Conservation (phyloP, 2,888 invertebrate species). For the Leptogaster cylindrica region DNA sequence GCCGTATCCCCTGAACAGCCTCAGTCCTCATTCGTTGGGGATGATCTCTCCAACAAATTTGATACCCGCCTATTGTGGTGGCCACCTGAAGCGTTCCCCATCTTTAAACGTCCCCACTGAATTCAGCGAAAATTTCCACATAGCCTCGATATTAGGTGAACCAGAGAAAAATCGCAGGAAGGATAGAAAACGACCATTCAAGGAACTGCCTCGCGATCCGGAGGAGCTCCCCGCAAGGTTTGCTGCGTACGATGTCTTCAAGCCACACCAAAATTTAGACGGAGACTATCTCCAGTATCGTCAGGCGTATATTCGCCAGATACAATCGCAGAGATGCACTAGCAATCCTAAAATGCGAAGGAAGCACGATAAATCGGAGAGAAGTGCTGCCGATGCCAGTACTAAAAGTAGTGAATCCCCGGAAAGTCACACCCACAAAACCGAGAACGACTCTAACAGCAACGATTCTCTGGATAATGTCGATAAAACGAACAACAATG, state of each 20-base stretch:
- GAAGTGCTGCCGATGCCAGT: constrained; percentile 38
- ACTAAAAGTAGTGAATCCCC: constrained; percentile 54
- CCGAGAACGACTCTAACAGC: constrained; percentile 50
- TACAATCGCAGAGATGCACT: constrained; percentile 65
- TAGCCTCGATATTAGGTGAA: background rate
- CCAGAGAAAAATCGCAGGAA: background rate
- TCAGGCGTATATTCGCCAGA: constrained; percentile 73
- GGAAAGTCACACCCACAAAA: constrained; percentile 57
- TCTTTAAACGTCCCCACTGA: no score
- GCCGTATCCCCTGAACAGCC: no score
- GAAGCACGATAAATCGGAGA: constrained; percentile 57
- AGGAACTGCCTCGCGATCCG: constrained; percentile 76
- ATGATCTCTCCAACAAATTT: no score
- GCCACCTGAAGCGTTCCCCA: no score
- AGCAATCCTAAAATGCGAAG: constrained; percentile 78
- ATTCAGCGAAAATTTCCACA: constrained; percentile 41
- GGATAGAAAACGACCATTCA: constrained; percentile 69
- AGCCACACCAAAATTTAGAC: constrained; percentile 67
- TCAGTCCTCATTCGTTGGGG: no score
- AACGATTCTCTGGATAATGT: no score
- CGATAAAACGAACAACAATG: constrained; percentile 55
- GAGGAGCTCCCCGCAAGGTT: constrained; percentile 68
- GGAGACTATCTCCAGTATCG: constrained; percentile 63
- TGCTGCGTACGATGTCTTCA: constrained; percentile 62
- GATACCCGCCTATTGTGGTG: no score